These are phyloP conservation scores for Metallyticus violacea DNA, from an alignment of 2,888 invertebrate genomes.

Conservation along the genomic window DNA sequence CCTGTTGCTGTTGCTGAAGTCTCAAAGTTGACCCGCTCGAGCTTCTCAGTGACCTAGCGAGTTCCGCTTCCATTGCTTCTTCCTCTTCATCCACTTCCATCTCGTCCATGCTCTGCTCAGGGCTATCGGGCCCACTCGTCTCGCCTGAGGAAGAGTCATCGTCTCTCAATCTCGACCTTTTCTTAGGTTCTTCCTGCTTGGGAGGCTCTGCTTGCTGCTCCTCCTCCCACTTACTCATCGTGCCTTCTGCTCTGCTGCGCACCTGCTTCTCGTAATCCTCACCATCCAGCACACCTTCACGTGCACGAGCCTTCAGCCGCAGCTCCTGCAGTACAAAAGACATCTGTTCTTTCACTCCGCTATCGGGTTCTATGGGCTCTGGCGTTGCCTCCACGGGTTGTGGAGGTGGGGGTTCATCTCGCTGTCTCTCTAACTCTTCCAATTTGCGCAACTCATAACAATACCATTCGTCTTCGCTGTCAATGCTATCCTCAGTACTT, in stretches of 20 bases:
- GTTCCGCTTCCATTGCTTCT: conserved; percentile 31
- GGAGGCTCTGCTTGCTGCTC: conserved; percentile 36
- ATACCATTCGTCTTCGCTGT: conserved; percentile 92
- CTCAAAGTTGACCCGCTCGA: conserved; percentile 48
- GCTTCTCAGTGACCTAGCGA: conserved; percentile 43
- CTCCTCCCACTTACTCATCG: conserved; percentile 26
- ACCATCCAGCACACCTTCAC: conserved; percentile 46
- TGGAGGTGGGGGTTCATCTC: conserved; percentile 58
- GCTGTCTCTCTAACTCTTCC: conserved; percentile 79
- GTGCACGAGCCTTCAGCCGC: conserved; percentile 61
- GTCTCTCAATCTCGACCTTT: conserved; percentile 24
- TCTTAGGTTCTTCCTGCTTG: conserved; percentile 6
- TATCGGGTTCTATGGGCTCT: conserved; percentile 57
- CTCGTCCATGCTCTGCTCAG: conserved; percentile 71
- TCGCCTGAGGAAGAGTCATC: conserved; percentile 70
- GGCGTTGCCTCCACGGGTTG: background rate
- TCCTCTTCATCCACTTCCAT: conserved; percentile 58
- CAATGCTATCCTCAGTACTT: conserved; percentile 89
- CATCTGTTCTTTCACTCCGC: conserved; percentile 75
- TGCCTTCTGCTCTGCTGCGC: background rate
- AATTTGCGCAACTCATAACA: conserved; percentile 83
- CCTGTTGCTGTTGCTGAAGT: conserved; percentile 42
- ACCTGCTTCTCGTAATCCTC: conserved; percentile 42
- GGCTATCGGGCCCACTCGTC: conserved; percentile 86
- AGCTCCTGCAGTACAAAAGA: conserved; percentile 74